Evolutionary conservation across 92 coral and sea anemone species (phyloP).

Genomic region (Porites evermanni): DNA sequence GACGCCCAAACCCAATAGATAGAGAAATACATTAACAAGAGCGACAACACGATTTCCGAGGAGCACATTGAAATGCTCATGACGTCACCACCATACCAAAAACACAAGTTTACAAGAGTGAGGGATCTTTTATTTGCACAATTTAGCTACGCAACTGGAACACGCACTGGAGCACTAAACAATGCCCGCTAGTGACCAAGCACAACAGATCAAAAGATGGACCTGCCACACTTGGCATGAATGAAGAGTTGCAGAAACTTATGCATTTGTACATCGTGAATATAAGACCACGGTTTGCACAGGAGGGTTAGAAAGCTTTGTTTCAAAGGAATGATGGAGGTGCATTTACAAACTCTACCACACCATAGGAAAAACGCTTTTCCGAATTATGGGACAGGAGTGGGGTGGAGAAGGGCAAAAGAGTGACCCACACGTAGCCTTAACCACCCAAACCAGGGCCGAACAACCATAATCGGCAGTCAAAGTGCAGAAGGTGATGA

Average conservation of each 20-base stretch:
- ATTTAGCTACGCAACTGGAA: not conserved
- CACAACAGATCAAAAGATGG: conserved; percentile 8
- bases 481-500: not conserved
- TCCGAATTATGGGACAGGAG: not conserved
- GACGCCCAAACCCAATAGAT: not conserved
- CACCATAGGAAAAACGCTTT: not conserved
- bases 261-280: not conserved
- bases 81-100: not conserved
- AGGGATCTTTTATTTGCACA: not conserved
- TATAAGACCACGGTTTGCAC: not conserved
- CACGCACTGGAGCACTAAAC: not conserved
- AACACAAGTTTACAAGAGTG: not conserved
- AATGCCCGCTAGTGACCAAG: not conserved
- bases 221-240: not conserved
- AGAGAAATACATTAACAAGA: not conserved
- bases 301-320: not conserved
- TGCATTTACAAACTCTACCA: not conserved
- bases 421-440: not conserved
- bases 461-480: not conserved
- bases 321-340: not conserved
- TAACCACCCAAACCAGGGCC: not conserved
- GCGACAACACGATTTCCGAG: not conserved
- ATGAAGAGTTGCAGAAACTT: not conserved
- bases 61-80: not conserved
- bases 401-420: not conserved